Conservation (phyloP, 2,888 invertebrate genomes). For the Gnatocerus cornutus region DNA sequence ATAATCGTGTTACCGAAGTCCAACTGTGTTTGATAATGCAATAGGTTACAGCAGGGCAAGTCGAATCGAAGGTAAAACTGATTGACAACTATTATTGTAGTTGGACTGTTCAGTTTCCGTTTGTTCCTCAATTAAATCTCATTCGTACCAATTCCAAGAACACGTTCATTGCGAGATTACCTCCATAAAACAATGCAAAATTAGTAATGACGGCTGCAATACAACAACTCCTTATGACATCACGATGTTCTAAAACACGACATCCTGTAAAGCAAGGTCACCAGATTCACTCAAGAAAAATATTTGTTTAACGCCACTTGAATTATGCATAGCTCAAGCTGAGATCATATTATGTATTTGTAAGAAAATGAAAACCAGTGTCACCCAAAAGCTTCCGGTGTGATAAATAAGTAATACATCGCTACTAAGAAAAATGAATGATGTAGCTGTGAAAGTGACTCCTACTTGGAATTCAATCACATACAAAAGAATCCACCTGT, state of each 20-base stretch:
- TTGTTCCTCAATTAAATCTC: background rate
- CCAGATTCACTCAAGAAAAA: slow-evolving; percentile 6
- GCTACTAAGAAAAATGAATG: slow-evolving; percentile 4
- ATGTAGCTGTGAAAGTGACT: slow-evolving; percentile 7
- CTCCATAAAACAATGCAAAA: slow-evolving; percentile 16
- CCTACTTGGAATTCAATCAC: background rate
- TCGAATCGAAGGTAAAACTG: no score
- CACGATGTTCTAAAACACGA: slow-evolving; percentile 22
- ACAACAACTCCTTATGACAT: slow-evolving; percentile 24
- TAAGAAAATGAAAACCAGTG: background rate
- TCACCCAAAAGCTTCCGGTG: background rate
- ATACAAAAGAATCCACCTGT: background rate
- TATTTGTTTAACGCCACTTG: background rate
- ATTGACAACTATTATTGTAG: no score
- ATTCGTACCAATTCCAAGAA: background rate
- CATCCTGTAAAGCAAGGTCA: slow-evolving; percentile 37
- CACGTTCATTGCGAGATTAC: background rate
- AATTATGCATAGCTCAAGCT: background rate
- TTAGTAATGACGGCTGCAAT: slow-evolving; percentile 32
- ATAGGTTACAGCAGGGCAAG: no score
- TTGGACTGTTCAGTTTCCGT: no score
- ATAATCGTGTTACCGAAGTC: no score
- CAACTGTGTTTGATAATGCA: no score
- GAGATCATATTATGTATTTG: slow-evolving; percentile 1
- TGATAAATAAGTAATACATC: background rate